These are phyloP conservation scores for Steinernema carpocapsae DNA, from an alignment of 2,888 invertebrate genomes.

Conservation along the genomic window DNA sequence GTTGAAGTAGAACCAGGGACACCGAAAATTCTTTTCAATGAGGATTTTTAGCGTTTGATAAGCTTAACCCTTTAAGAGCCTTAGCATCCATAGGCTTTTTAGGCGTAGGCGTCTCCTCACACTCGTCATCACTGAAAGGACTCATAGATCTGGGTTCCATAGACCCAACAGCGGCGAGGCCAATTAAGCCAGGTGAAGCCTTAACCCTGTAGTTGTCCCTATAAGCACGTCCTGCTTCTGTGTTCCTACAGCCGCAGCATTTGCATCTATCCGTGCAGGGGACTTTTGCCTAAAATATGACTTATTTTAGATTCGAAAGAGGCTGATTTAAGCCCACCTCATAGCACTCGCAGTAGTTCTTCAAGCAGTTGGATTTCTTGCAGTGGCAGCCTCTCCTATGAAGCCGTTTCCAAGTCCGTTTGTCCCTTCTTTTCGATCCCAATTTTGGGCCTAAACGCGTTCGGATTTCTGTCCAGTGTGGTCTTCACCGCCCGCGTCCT, in stretches of 20 bases:
- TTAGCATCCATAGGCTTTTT: slow-evolving; percentile 20
- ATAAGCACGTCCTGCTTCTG: slow-evolving; percentile 76
- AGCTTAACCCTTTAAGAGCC: slow-evolving; percentile 19
- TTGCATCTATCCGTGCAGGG: slow-evolving; percentile 93
- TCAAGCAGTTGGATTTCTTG: slow-evolving; percentile 93
- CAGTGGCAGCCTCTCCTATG: slow-evolving; percentile 99
- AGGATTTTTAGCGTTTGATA: not conserved
- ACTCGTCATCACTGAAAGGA: slow-evolving; percentile 10
- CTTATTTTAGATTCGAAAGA: not conserved
- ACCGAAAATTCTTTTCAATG: slow-evolving; percentile 71
- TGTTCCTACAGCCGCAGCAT: slow-evolving; percentile 92
- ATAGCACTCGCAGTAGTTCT: slow-evolving; percentile 99
- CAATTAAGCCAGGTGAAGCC: slow-evolving; percentile 10
- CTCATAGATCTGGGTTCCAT: slow-evolving; percentile 16
- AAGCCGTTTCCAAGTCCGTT: slow-evolving; percentile 79
- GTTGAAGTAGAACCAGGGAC: slow-evolving; percentile 88
- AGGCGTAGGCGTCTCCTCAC: slow-evolving; percentile 1
- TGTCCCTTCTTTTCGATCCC: slow-evolving; percentile 71
- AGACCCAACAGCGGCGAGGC: slow-evolving; percentile 9
- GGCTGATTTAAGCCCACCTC: slow-evolving; percentile 76
- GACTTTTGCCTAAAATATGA: slow-evolving; percentile 83
- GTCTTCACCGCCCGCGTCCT: slow-evolving; percentile 84
- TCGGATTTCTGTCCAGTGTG: slow-evolving; percentile 91
- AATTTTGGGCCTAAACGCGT: slow-evolving; percentile 96
- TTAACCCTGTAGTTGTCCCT: slow-evolving; percentile 42